Conservation (phyloP, 2,113 vertebrate genomes). For the Paratilapia polleni region DNA sequence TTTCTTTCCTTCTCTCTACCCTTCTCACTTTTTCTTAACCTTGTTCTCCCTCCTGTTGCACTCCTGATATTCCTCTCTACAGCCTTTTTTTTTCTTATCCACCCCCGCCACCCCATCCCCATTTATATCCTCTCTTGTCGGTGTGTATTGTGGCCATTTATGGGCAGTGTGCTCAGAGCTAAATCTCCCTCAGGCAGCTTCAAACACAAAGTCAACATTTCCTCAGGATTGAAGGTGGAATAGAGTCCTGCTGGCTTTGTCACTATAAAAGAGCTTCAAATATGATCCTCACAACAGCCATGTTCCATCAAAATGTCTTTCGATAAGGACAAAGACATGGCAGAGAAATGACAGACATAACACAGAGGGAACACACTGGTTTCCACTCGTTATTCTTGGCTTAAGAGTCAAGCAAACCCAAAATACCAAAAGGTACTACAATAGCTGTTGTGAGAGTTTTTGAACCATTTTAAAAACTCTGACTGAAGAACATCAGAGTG, state of each 20-base stretch:
- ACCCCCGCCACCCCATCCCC: neutral
- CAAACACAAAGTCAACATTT: constrained; percentile 5
- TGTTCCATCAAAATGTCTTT: neutral
- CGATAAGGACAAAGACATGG: neutral
- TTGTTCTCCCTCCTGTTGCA: neutral
- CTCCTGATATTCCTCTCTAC: neutral
- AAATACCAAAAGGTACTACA: neutral
- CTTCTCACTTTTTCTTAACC: neutral
- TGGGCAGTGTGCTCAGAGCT: constrained; percentile 46
- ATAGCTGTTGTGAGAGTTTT: neutral
- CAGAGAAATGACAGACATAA: neutral
- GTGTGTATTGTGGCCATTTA: constrained; percentile 57
- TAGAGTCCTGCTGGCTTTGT: neutral
- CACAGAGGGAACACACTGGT: neutral
- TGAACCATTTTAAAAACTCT: neutral
- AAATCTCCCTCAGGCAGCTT: constrained; percentile 13
- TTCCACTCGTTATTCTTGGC: accelerated
- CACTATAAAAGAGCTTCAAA: neutral
- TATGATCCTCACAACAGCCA: neutral
- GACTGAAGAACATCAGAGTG: neutral
- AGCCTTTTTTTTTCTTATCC: neutral
- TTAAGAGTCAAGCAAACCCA: neutral
- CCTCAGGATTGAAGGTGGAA: constrained; percentile 37
- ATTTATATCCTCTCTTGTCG: constrained; percentile 7
- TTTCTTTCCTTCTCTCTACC: neutral